Percentiles rank a stretch among this genome's conserved stretches.
Evolutionary conservation across 2,113 vertebrate genomes (phyloP).

Genomic region (Thamnophis sirtalis): DNA sequence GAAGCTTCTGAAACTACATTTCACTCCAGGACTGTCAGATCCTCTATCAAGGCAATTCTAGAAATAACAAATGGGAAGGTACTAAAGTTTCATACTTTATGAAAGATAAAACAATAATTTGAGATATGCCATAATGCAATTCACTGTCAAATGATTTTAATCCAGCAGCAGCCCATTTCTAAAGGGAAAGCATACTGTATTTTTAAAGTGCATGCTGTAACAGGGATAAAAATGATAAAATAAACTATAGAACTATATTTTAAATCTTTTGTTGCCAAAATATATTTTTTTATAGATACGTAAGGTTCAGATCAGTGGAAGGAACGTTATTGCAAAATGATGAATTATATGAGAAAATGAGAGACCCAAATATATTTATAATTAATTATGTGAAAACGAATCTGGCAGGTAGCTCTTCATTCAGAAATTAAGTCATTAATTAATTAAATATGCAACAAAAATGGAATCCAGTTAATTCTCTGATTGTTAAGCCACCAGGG

Average conservation of each 20-base stretch:
- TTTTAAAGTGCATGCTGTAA: conserved; percentile 26
- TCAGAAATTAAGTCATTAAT: conserved; percentile 8
- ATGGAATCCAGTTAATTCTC: neutral
- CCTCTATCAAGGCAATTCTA: neutral
- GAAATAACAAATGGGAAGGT: conserved; percentile 20
- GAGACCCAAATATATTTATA: neutral
- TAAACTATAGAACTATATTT: conserved; percentile 20
- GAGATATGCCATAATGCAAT: conserved; percentile 3
- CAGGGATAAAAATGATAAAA: conserved; percentile 36
- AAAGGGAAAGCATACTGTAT: conserved; percentile 47
- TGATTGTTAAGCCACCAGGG: neutral
- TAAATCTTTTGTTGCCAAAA: conserved; percentile 33
- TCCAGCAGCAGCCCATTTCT: conserved; percentile 24
- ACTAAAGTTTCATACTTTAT: conserved; percentile 39
- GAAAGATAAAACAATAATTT: conserved; percentile 54
- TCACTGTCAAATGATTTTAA: conserved; percentile 46
- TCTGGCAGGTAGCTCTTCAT: conserved; percentile 23
- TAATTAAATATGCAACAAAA: conserved; percentile 21
- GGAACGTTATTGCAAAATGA: neutral
- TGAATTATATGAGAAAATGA: conserved; percentile 29
- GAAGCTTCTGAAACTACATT: conserved; percentile 22
- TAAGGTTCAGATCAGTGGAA: conserved; percentile 3
- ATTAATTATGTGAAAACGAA: conserved; percentile 24
- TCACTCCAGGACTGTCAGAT: conserved; percentile 20
- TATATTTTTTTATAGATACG: conserved; percentile 1